Percentiles rank a stretch among this genome's conserved stretches.
Evolutionary conservation across 37 sponge, comb jelly and placozoan species (phyloP).

Genomic region (Eunapius fragilis): DNA sequence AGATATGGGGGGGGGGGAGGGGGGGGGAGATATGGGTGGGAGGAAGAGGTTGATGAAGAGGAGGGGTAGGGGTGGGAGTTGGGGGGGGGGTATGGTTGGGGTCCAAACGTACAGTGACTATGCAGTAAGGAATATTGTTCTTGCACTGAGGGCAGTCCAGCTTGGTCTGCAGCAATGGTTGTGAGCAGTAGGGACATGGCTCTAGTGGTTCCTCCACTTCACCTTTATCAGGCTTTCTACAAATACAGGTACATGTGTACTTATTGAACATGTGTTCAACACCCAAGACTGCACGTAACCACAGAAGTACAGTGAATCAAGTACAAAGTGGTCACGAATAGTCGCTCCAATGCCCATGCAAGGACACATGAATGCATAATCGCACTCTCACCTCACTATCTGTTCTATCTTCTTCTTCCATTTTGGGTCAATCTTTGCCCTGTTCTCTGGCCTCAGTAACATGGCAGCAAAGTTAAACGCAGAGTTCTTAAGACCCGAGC

Average conservation of each 20-base stretch:
- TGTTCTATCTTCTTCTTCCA: constrained; percentile 97
- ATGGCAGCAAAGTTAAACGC: constrained; percentile 95
- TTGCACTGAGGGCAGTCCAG: constrained; percentile 98
- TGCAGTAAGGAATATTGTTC: constrained; percentile 95
- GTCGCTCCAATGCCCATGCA: too few species aligned
- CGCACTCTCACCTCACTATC: constrained; percentile 81
- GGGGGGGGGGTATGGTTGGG: background rate
- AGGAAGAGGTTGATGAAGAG: background rate
- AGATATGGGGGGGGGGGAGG: background rate
- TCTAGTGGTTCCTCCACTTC: constrained; percentile 80
- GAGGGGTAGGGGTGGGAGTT: background rate
- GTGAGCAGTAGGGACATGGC: constrained; percentile 89
- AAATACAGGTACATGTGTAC: background rate
- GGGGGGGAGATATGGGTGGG: too few species aligned
- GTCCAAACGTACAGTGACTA: constrained; percentile 80
- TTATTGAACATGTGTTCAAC: too few species aligned
- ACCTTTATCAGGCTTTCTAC: constrained; percentile 88
- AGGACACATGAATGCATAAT: background rate
- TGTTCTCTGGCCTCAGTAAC: constrained; percentile 95
- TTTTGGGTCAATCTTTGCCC: constrained; percentile 92
- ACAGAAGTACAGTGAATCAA: too few species aligned
- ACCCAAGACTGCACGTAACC: too few species aligned
- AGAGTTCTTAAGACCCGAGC: constrained; percentile 83
- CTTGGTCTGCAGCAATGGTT: constrained; percentile 64
- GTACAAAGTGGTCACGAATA: too few species aligned